phyloP scores from a whole-genome alignment of 2,113 vertebrate species.

The Maccullochella peelii region DNA sequence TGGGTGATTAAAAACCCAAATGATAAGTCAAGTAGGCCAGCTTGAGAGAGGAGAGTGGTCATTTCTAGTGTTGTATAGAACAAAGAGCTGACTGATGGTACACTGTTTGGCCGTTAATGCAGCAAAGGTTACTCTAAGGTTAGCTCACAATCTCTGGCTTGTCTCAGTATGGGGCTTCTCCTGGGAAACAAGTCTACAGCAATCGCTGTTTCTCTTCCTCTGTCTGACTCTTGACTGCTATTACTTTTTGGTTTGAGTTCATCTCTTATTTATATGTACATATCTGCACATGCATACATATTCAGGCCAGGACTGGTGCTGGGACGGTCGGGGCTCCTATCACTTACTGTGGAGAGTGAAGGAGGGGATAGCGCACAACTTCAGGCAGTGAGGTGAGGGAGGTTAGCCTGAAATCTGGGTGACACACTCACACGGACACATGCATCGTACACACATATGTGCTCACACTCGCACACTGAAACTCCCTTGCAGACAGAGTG shows the following conservation, averaged over 20 bases:
- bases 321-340: not conserved
- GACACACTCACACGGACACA: constrained; percentile 5
- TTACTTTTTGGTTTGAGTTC: constrained; percentile 45
- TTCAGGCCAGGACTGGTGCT: constrained; percentile 23
- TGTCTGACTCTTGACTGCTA: constrained; percentile 26
- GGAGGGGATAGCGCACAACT: not conserved
- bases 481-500: constrained; percentile 37
- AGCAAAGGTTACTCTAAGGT: constrained; percentile 49
- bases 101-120: constrained; percentile 9
- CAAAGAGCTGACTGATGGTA: constrained; percentile 17
- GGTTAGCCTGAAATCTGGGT: constrained; percentile 17
- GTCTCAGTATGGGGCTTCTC: constrained; percentile 36
- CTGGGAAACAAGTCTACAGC: constrained; percentile 25
- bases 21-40: not conserved
- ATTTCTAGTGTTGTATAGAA: constrained; percentile 10
- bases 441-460: not conserved
- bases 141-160: constrained; percentile 24
- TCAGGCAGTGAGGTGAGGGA: constrained; percentile 29
- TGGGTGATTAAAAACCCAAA: not conserved
- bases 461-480: constrained; percentile 14
- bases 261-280: constrained; percentile 70
- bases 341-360: constrained; percentile 4
- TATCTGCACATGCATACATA: constrained; percentile 40
- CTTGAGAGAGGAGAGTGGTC: not conserved
- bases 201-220: constrained; percentile 8